Base-by-base conservation (phyloP, 1,140 invertebrate genomes). In the Aricia agestis region DNA sequence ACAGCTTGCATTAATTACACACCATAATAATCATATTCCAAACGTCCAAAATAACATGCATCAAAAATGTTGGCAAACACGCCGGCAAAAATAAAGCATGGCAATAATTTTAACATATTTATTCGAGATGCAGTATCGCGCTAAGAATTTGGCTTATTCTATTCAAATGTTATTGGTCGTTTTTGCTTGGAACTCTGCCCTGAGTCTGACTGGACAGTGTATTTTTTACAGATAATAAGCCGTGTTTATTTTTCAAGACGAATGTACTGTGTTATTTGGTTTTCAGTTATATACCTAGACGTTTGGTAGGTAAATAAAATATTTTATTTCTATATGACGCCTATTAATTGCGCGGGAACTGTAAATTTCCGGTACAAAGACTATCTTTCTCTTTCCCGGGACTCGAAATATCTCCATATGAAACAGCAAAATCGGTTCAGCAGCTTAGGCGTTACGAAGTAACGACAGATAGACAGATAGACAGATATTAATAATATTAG, bases 121-220 rank as follows among this genome's bases (percentile, higher is more conserved):
- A 63, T 63, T 63, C 59, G 59, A 9, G 17, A 59, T 59, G 59
- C 17, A 63, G 59, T 17, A 63, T 63, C 59, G 17, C 17, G 59
- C 41, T 42, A 63, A 13, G 59, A 63, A 63, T 63, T 63, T 63
- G 59, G 59, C 59, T 63, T 32, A 66, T 66, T 66, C 65, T 66
- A 66, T 66, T 66, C 65, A 66, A 66, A 66, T 66, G 65, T 66
- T 66, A 66, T 66, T 66, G 65, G 65, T 66, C 13, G 65, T 66
- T 66, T 66, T 66, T 41, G 11, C 65, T 66, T 66, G 31, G 65
- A 36, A 66, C 65, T 32, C 19, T 66, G 65, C 65, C 65, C 63
- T 66, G 63, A 36, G 11, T 18, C 63, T 66, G 63, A 32, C 65
- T 66, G 65, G 65, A 36, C 31, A 66, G 7, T 15, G 65, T 63